Evolutionary conservation across 2,797 vertebrate genomes (phyloP).

Genomic region (Phoebastria nigripes): DNA sequence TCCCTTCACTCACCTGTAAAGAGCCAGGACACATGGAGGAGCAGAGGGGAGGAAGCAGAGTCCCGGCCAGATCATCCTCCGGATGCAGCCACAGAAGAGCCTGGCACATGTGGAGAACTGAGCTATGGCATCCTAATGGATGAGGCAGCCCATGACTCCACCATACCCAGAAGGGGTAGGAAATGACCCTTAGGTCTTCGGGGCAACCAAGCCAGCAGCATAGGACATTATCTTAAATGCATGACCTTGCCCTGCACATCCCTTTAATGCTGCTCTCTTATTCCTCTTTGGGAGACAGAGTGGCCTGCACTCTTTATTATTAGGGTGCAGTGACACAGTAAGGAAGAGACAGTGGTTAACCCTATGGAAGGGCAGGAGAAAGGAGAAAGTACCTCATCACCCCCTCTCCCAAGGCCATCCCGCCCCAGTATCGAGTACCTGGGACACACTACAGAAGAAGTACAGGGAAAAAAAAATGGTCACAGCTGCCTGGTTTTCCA

Average conservation of each 20-base stretch:
- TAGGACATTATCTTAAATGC: not conserved
- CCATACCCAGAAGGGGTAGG: not conserved
- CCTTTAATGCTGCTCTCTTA: not conserved
- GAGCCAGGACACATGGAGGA: not conserved
- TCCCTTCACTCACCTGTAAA: not conserved
- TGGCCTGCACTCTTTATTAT: not conserved
- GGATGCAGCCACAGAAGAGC: not conserved
- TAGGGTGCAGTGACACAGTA: not conserved
- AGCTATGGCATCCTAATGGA: not conserved
- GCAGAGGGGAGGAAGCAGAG: not conserved
- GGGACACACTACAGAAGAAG: not conserved
- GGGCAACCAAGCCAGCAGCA: not conserved
- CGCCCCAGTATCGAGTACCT: accelerated
- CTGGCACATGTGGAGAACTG: not conserved
- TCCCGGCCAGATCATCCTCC: not conserved
- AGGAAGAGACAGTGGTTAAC: not conserved
- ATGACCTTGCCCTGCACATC: not conserved
- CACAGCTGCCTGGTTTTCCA: not conserved
- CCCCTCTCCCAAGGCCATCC: not conserved
- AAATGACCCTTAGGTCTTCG: not conserved
- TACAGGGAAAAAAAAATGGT: not conserved
- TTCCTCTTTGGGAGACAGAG: not conserved
- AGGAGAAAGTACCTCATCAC: not conserved
- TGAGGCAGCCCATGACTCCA: not conserved
- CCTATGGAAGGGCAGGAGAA: not conserved